Percentiles rank a stretch among this genome's conserved stretches.
Evolutionary conservation across 2,797 vertebrate genomes (phyloP).

Genomic region (Gymnoscopelus microlampas): DNA sequence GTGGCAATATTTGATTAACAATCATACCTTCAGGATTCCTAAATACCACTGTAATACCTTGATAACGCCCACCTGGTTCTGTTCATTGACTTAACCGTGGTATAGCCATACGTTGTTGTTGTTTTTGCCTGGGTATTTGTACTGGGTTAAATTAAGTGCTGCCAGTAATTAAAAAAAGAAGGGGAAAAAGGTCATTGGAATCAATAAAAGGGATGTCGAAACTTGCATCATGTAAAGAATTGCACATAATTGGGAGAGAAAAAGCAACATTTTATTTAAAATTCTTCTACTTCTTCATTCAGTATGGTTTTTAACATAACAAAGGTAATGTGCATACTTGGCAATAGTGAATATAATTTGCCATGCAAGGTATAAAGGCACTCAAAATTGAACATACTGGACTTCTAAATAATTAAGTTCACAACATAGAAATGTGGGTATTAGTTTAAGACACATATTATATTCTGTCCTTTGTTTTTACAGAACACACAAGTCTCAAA

Average conservation of each 20-base stretch:
- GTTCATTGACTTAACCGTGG: too few relatives aligned
- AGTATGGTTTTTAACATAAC: constrained; percentile 60
- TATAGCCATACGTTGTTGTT: too few relatives aligned
- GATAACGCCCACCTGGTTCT: too few relatives aligned
- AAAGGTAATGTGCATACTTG: constrained; percentile 54
- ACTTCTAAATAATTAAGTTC: constrained; percentile 27
- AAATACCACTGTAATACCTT: too few relatives aligned
- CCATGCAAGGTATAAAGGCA: constrained; percentile 78
- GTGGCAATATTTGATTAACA: too few relatives aligned
- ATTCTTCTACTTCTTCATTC: constrained; percentile 64
- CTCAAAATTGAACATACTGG: constrained; percentile 63
- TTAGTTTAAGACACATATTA: constrained; percentile 9
- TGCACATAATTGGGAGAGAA: background rate
- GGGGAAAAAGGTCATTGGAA: too few relatives aligned
- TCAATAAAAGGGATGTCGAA: too few relatives aligned
- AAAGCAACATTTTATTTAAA: constrained; percentile 50
- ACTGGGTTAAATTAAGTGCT: too few relatives aligned
- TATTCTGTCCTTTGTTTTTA: constrained; percentile 1
- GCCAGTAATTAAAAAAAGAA: too few relatives aligned
- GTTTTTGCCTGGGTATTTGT: too few relatives aligned
- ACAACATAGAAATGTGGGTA: background rate
- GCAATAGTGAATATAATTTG: constrained; percentile 67
- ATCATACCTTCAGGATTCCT: too few relatives aligned
- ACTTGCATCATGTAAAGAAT: background rate
- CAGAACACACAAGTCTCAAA: too few relatives aligned